Percentiles rank a stretch among this genome's conserved stretches.
Conservation (phyloP, 2,888 invertebrate species). For the Sepioteuthis lessoniana region DNA sequence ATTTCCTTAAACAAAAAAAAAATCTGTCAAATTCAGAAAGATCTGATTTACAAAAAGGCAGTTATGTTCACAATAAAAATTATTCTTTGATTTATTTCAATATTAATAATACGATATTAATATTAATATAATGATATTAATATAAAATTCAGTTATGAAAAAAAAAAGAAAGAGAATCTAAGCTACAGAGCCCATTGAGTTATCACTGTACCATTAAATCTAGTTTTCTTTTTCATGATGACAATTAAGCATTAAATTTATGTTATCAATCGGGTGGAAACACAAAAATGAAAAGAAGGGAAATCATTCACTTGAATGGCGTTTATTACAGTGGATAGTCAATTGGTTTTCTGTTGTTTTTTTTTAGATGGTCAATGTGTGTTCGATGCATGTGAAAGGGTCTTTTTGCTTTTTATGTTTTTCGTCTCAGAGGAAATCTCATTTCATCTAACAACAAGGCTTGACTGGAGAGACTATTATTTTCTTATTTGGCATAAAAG, state of each 20-base stretch:
- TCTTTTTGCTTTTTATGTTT: background rate
- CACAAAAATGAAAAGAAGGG: background rate
- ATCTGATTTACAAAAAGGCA: too few species aligned
- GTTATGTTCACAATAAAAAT: too few species aligned
- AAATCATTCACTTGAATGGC: background rate
- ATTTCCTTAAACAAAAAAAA: too few species aligned
- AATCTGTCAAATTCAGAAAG: too few species aligned
- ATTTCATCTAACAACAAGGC: background rate
- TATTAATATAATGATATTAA: too few species aligned
- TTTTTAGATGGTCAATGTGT: background rate
- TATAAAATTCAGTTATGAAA: too few species aligned
- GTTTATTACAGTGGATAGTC: background rate
- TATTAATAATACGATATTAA: too few species aligned
- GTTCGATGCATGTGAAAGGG: background rate
- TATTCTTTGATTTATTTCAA: too few species aligned
- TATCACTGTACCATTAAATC: background rate
- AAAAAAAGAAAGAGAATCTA: background rate
- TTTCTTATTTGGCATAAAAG: background rate
- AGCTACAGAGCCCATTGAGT: background rate
- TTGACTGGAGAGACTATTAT: background rate
- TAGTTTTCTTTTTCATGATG: background rate
- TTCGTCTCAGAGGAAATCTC: background rate
- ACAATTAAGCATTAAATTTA: background rate
- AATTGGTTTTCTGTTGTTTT: too few species aligned
- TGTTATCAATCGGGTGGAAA: background rate